Base-by-base conservation (phyloP, 2,888 invertebrate species). In the Drosophila subsilvestris region DNA sequence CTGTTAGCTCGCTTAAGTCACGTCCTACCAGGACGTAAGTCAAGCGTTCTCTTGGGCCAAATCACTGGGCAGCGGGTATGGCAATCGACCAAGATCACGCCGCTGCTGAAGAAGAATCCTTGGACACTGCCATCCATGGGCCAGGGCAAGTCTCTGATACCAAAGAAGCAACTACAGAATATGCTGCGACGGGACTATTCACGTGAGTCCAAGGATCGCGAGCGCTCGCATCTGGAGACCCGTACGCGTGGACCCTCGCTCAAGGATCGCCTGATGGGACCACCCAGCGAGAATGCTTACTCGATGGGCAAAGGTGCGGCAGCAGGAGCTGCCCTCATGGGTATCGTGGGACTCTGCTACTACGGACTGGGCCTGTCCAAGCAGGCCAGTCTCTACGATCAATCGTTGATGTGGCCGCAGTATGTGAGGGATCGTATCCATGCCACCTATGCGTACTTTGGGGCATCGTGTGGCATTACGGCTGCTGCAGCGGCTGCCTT, bases 371-470 rank as follows among this genome's bases (percentile, higher is more conserved):
- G 98, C 58, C 93, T 98, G 44, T 95, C 96, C 3, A 94, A 94
- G 68, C 94, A 96, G 88, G 93, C 95, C 43, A 98, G 97, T 66
- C 95, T 96, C 74, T 92, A 98, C 54, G 98, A 99, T 90, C 95
- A 95, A 90, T 94, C 97, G 67, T 94, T 95, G 97, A 91, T 98
- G 62, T 99, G 99, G 99, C 98, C 99, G 1, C 93, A 97, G 82
- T 97, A 97, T 93, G 98, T 99, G 0, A 95, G 95, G 89, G 96
- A 98, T 51, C 94, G 99, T 60, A 96, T 99, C 76, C 95, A 94
- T 78, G 92, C 95, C 47, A 99, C 99, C 0, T 99, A 99, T 92
- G 93, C 95, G 79, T 99, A 99, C 91, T 97, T 99, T 91, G 98
- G 97, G 58, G 96, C 96, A 6, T 97, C 98, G 18, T 93, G 99